A percentile compares a stretch with the other conserved stretches of the same genome.
These are phyloP conservation scores for Delichon dasypus DNA, from an alignment of 2,797 vertebrate species.

Conservation along the genomic window DNA sequence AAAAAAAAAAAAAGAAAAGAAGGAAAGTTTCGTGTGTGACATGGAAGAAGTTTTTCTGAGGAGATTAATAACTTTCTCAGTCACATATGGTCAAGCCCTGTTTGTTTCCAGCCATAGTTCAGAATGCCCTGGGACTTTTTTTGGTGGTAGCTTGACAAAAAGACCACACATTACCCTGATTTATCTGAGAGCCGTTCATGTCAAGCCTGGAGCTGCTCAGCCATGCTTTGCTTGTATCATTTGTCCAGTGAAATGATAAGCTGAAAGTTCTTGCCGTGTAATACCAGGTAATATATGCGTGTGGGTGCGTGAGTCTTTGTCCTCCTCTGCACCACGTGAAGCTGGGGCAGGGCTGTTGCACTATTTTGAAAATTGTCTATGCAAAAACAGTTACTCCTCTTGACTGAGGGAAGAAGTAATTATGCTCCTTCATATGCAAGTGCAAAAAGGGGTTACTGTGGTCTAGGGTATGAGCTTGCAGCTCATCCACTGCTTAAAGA, in stretches of 20 bases:
- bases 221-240: constrained; percentile 54
- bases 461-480: not conserved
- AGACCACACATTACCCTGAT: constrained; percentile 45
- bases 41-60: constrained; percentile 28
- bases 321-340: not conserved
- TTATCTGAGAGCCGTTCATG: constrained; percentile 24
- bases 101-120: constrained; percentile 48
- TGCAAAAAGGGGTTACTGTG: not conserved
- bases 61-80: constrained; percentile 53
- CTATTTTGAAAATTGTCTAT: not conserved
- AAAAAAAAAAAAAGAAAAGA: not conserved
- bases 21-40: not conserved
- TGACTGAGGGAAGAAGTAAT: not conserved
- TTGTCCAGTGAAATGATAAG: constrained; percentile 51
- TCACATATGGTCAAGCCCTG: constrained; percentile 26
- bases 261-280: constrained; percentile 30
- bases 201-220: constrained; percentile 48
- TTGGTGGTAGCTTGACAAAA: constrained; percentile 53
- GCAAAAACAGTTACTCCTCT: not conserved
- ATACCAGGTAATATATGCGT: rapidly evolving
- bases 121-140: constrained; percentile 36
- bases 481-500: not conserved
- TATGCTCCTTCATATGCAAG: not conserved
- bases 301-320: not conserved
- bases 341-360: not conserved